A percentile compares a stretch with the other conserved stretches of the same genome.
Conservation (phyloP, 2,113 vertebrate genomes). For the Carassius auratus region DNA sequence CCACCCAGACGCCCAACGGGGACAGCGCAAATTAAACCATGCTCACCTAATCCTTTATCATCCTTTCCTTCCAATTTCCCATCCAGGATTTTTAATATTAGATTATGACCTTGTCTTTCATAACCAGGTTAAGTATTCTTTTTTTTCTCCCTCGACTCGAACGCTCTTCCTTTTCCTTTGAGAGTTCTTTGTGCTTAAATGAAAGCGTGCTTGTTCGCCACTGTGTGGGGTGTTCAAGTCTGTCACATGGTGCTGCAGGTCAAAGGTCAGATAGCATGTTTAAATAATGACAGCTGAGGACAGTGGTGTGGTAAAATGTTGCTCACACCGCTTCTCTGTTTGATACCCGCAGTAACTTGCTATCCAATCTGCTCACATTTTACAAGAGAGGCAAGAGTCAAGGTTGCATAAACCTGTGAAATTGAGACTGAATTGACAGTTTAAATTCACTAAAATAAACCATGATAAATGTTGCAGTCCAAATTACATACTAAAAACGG, state of each 20-base stretch:
- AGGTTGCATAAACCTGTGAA: constrained; percentile 11
- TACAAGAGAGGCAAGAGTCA: constrained; percentile 31
- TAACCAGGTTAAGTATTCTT: constrained; percentile 45
- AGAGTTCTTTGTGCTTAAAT: constrained; percentile 48
- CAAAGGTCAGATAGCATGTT: constrained; percentile 28
- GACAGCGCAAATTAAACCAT: constrained; percentile 57
- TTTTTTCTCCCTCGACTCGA: background rate
- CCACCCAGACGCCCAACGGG: constrained; percentile 34
- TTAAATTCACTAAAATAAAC: constrained; percentile 14
- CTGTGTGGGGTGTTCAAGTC: background rate
- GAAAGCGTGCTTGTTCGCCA: constrained; percentile 29
- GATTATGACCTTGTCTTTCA: constrained; percentile 60
- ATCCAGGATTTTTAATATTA: constrained; percentile 59
- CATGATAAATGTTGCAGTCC: background rate
- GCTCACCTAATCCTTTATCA: constrained; percentile 55
- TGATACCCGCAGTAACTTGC: background rate
- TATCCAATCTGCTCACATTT: constrained; percentile 10
- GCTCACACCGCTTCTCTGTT: background rate
- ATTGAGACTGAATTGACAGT: constrained; percentile 4
- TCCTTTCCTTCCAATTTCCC: constrained; percentile 38
- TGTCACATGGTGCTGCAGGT: background rate
- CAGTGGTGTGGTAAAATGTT: background rate
- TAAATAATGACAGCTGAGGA: constrained; percentile 19
- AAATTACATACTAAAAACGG: background rate
- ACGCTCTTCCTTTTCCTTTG: constrained; percentile 27